Evolutionary conservation across 92 coral and sea anemone species (phyloP).

Genomic region (Porites cylindrica): DNA sequence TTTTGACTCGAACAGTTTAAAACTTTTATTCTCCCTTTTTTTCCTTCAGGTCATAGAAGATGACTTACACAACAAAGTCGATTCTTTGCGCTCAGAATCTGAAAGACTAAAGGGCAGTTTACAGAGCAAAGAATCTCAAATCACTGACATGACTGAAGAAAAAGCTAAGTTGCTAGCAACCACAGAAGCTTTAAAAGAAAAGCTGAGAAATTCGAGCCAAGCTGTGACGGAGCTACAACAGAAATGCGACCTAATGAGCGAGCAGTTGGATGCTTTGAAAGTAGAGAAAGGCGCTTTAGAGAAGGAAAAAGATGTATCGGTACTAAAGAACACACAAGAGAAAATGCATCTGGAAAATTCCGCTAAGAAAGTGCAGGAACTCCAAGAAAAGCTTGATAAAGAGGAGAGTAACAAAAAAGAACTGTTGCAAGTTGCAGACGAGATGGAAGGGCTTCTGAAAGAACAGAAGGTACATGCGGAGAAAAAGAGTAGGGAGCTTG

Average conservation of each 20-base stretch:
- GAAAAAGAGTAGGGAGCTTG: slow-evolving; percentile 44
- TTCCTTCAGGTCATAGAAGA: slow-evolving; percentile 27
- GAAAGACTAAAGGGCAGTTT: slow-evolving; percentile 32
- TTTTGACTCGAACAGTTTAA: too few species aligned
- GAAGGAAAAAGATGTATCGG: slow-evolving; percentile 66
- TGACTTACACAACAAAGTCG: slow-evolving; percentile 42
- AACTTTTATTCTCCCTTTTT: too few species aligned
- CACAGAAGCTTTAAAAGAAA: slow-evolving; percentile 22
- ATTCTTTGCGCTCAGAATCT: slow-evolving; percentile 43
- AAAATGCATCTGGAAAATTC: slow-evolving; percentile 67
- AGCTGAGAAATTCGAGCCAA: slow-evolving; percentile 34
- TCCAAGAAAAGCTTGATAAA: slow-evolving; percentile 37
- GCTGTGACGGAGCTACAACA: slow-evolving; percentile 71
- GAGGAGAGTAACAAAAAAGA: slow-evolving; percentile 30
- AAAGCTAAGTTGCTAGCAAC: slow-evolving; percentile 26
- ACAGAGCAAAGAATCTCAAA: slow-evolving; percentile 12
- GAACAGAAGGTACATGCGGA: slow-evolving; percentile 40
- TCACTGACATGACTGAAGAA: slow-evolving; percentile 35
- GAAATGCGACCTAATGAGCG: slow-evolving; percentile 67
- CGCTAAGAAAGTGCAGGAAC: slow-evolving; percentile 45
- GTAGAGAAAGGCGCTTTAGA: slow-evolving; percentile 59
- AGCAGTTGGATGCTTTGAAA: slow-evolving; percentile 61
- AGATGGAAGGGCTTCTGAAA: slow-evolving; percentile 47
- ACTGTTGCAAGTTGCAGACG: slow-evolving; percentile 4
- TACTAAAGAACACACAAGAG: slow-evolving; percentile 68